phyloP scores from a whole-genome alignment of 1,140 invertebrate genomes.

The Lucilia sericata region DNA sequence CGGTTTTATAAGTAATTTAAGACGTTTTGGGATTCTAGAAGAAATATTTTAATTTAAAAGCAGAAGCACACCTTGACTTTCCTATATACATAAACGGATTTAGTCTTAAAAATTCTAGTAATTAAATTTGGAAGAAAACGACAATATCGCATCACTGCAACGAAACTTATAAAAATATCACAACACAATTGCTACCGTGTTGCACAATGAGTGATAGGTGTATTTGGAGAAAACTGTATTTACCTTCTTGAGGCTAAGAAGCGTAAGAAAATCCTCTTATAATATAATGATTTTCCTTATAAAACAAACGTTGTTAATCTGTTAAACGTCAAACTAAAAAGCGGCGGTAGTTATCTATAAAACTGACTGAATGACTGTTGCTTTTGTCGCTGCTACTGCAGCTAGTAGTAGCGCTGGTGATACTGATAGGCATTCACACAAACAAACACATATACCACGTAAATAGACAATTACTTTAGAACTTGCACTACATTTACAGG shows the following conservation, averaged over 20 bases:
- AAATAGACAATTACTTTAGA: not conserved
- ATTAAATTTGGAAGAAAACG: too few species aligned
- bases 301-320: constrained; percentile 33
- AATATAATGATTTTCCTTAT: not conserved
- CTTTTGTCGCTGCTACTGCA: not conserved
- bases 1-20: too few species aligned
- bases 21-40: too few species aligned
- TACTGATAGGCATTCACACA: not conserved
- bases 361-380: not conserved
- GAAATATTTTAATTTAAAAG: too few species aligned
- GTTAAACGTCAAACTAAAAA: not conserved
- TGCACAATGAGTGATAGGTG: not conserved
- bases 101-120: too few species aligned
- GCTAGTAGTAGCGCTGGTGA: not conserved
- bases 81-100: too few species aligned
- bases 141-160: too few species aligned
- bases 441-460: not conserved
- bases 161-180: too few species aligned
- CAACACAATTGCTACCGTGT: too few species aligned
- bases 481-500: constrained; percentile 4
- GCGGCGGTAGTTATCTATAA: not conserved
- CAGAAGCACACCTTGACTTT: too few species aligned
- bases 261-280: constrained; percentile 27
- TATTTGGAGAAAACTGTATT: not conserved
- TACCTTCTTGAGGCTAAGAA: not conserved